phyloP scores from a whole-genome alignment of 2,888 invertebrate species.

The Cenopis cana region DNA sequence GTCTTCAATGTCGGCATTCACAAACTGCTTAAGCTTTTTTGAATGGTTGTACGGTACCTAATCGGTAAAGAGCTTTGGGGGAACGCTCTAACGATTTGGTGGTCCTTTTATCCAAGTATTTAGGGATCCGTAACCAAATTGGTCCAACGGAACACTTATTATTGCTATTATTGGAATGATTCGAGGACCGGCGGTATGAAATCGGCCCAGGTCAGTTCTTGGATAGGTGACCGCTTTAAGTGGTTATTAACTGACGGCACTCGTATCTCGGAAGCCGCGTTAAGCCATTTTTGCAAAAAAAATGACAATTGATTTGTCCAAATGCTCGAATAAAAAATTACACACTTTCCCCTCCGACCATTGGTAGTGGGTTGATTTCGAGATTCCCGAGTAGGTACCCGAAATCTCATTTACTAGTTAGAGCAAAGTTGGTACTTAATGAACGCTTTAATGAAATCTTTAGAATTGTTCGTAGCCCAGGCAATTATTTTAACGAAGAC shows the following conservation, averaged over 20 bases:
- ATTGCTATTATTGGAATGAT: too few species aligned
- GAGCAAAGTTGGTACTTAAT: background rate
- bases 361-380: background rate
- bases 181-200: too few species aligned
- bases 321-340: too few species aligned
- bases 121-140: background rate
- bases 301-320: too few species aligned
- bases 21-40: background rate
- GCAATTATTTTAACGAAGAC: background rate
- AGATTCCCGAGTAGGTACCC: background rate
- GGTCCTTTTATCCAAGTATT: slow-evolving; percentile 17
- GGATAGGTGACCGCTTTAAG: too few species aligned
- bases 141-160: too few species aligned
- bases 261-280: too few species aligned
- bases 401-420: slow-evolving; percentile 14
- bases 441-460: background rate
- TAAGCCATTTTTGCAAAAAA: too few species aligned
- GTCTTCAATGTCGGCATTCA: background rate
- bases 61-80: slow-evolving; percentile 14
- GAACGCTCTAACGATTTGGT: background rate
- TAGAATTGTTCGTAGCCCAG: background rate
- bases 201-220: too few species aligned
- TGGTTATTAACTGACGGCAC: too few species aligned
- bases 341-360: too few species aligned
- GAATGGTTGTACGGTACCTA: background rate